Conservation (phyloP, 2,888 invertebrate species). For the Metellina segmentata region DNA sequence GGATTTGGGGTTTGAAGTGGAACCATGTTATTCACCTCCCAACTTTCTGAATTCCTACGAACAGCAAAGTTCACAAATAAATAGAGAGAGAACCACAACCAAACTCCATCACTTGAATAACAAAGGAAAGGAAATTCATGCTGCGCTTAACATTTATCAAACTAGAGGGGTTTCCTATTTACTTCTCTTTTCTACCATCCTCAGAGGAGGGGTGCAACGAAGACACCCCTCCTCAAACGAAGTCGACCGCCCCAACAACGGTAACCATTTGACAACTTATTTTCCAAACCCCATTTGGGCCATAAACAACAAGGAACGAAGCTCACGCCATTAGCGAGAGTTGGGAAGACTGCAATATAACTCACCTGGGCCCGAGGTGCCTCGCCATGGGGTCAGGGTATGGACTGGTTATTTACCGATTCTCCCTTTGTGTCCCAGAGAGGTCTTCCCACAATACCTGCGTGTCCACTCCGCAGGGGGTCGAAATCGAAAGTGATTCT, state of each 20-base stretch:
- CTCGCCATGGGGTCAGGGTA: neutral
- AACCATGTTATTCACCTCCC: too few species aligned
- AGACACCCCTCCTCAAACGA: neutral
- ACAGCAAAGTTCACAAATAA: neutral
- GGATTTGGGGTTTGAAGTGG: too few species aligned
- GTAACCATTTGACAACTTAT: conserved; percentile 55
- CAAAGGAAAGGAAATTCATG: conserved; percentile 2
- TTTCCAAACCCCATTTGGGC: conserved; percentile 50
- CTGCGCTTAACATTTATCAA: conserved; percentile 42
- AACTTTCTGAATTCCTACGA: neutral
- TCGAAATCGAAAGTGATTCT: conserved; percentile 2
- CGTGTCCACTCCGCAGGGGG: neutral
- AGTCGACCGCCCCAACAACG: neutral
- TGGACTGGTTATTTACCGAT: conserved; percentile 35
- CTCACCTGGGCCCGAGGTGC: conserved; percentile 32
- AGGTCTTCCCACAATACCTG: conserved; percentile 18
- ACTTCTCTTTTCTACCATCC: neutral
- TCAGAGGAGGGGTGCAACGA: neutral
- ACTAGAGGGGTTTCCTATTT: neutral
- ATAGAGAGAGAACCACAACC: neutral
- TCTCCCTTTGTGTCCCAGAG: conserved; percentile 27
- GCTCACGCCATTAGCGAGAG: conserved; percentile 2
- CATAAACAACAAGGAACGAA: conserved; percentile 56
- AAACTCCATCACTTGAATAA: conserved; percentile 18
- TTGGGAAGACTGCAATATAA: neutral